Percentiles rank a stretch among this genome's conserved stretches.
Evolutionary conservation across 2,113 vertebrate genomes (phyloP).

Genomic region (Gobio gobio): DNA sequence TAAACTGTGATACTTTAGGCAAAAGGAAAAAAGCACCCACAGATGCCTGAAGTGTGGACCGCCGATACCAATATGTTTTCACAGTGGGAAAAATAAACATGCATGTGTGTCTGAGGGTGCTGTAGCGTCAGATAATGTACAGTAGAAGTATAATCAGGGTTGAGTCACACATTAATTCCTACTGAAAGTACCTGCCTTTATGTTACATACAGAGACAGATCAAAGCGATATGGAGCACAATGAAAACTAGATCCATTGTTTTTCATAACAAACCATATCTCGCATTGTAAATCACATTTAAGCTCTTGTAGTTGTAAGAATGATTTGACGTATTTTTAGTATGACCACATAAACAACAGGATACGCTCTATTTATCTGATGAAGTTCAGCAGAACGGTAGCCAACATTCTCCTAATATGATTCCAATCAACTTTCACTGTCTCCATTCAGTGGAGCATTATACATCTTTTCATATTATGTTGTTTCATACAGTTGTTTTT

Average conservation of each 20-base stretch:
- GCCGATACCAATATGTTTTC: neutral
- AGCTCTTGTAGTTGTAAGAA: neutral
- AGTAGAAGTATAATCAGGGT: neutral
- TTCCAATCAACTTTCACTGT: neutral
- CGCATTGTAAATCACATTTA: neutral
- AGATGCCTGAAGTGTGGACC: neutral
- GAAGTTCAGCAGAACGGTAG: neutral
- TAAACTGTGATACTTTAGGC: conserved; percentile 13
- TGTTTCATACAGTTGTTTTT: no score
- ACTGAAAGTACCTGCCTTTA: conserved; percentile 32
- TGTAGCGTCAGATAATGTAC: neutral
- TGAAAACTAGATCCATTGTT: neutral
- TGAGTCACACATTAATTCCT: neutral
- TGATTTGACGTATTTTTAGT: neutral
- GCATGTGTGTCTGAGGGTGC: neutral
- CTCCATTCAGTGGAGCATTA: neutral
- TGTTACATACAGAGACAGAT: neutral
- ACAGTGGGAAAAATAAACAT: neutral
- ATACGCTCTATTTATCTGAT: neutral
- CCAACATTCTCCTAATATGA: neutral
- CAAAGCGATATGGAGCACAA: neutral
- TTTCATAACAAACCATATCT: neutral
- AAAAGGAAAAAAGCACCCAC: neutral
- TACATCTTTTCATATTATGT: neutral
- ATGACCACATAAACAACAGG: conserved; percentile 7